phyloP scores from a whole-genome alignment of 2,797 vertebrate genomes.

The Microctenopoma steveboyesi region DNA sequence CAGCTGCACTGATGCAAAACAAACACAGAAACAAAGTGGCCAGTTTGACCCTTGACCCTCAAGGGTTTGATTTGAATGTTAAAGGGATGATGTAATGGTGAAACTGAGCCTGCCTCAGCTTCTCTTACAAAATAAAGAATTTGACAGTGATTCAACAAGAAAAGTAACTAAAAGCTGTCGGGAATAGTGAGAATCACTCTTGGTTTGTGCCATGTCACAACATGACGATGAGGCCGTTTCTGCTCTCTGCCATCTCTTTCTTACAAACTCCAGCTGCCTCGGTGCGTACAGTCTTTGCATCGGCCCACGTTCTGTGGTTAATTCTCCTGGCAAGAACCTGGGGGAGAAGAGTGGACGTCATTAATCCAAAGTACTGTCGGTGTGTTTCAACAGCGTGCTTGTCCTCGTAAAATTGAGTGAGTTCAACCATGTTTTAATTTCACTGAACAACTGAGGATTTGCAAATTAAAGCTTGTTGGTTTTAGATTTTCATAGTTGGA shows the following conservation, averaged over 20 bases:
- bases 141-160: constrained; percentile 43
- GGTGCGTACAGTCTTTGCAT: constrained; percentile 1
- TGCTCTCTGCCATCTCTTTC: neutral
- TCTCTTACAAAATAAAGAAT: constrained; percentile 30
- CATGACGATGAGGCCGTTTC: neutral
- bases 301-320: constrained; percentile 43
- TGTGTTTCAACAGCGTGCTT: neutral
- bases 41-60: constrained; percentile 51
- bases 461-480: neutral
- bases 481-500: neutral
- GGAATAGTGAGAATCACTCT: constrained; percentile 27
- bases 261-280: neutral
- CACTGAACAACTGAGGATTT: neutral
- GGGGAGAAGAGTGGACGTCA: constrained; percentile 4
- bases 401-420: neutral
- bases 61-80: constrained; percentile 25
- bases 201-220: constrained; percentile 27
- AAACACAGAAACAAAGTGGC: constrained; percentile 54
- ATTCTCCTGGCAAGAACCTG: constrained; percentile 85
- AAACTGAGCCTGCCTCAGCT: constrained; percentile 25
- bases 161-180: constrained; percentile 30
- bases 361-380: neutral
- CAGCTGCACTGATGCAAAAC: constrained; percentile 68
- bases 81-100: constrained; percentile 42
- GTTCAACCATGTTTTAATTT: neutral